A percentile compares a stretch with the other conserved stretches of the same genome.
phyloP scores from a whole-genome alignment of 2,113 vertebrate genomes.

The Oriolus oriolus region DNA sequence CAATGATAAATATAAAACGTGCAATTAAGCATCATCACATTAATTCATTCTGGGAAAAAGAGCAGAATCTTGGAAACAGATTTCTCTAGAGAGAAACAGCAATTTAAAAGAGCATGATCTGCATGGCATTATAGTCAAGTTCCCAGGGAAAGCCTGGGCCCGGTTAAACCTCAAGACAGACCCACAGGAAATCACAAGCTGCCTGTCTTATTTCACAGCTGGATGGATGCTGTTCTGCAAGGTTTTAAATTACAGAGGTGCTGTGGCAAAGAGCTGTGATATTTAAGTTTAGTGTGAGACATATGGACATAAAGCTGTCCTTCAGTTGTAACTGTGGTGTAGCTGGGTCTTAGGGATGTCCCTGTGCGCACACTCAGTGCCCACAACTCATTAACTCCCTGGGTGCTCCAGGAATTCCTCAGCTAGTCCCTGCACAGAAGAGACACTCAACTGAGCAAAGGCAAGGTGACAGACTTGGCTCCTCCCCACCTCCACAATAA shows the following conservation, averaged over 20 bases:
- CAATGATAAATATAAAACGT: background rate
- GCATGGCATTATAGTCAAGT: background rate
- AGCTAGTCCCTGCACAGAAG: background rate
- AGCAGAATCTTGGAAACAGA: background rate
- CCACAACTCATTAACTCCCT: background rate
- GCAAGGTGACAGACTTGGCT: background rate
- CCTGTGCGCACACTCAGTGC: background rate
- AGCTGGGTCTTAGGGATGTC: background rate
- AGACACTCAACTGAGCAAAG: background rate
- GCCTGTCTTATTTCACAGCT: background rate
- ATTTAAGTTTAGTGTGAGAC: background rate
- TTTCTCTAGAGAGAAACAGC: background rate
- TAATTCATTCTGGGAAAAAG: background rate
- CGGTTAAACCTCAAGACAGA: background rate
- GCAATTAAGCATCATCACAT: background rate
- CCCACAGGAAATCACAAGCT: background rate
- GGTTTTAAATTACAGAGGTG: background rate
- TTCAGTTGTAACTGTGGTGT: background rate
- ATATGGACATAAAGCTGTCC: background rate
- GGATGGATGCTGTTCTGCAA: background rate
- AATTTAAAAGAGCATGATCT: background rate
- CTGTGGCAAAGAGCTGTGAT: background rate
- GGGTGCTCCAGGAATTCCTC: background rate
- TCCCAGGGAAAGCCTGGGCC: background rate
- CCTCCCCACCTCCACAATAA: background rate